Conservation (phyloP, 2,797 vertebrate genomes). For the Phataginus tetradactyla region DNA sequence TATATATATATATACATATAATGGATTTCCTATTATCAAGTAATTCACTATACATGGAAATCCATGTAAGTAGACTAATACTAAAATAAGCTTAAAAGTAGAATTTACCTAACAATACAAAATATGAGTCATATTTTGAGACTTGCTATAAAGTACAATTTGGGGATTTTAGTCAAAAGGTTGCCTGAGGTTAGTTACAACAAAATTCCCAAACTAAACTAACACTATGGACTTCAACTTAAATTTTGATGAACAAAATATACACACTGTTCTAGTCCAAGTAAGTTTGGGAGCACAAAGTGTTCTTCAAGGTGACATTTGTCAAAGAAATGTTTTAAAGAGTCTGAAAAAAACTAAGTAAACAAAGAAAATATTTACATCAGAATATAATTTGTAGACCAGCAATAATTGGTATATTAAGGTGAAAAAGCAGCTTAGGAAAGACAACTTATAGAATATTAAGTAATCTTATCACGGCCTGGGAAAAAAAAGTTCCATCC, state of each 20-base stretch:
- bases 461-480: neutral
- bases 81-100: conserved; percentile 37
- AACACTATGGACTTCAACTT: neutral
- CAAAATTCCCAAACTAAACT: neutral
- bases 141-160: neutral
- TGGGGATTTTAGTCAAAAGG: neutral
- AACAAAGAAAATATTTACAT: neutral
- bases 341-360: neutral
- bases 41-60: neutral
- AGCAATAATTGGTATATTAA: neutral
- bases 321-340: conserved; percentile 1
- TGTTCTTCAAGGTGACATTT: neutral
- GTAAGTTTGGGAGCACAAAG: neutral
- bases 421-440: neutral
- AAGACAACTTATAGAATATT: neutral
- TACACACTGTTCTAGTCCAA: neutral
- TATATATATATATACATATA: neutral
- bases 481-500: neutral
- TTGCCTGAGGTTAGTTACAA: conserved; percentile 15
- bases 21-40: neutral
- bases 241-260: conserved; percentile 44
- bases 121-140: neutral
- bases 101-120: neutral
- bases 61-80: neutral
- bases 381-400: neutral